Evolutionary conservation across 2,797 vertebrate genomes (phyloP).

Genomic region (Carduelis carduelis): DNA sequence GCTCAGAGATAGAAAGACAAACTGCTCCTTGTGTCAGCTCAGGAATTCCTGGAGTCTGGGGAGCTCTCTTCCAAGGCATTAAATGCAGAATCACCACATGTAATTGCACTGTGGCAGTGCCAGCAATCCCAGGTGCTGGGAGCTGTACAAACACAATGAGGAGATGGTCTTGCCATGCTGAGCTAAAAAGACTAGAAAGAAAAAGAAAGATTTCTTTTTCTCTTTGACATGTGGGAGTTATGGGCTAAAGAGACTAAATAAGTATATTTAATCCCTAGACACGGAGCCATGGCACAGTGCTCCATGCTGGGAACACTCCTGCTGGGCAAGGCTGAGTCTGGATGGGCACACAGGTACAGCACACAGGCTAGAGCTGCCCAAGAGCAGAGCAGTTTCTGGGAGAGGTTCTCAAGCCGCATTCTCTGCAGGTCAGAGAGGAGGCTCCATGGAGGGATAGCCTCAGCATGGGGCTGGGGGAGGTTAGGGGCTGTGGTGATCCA

Average conservation of each 20-base stretch:
- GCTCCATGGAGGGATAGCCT: neutral
- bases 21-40: neutral
- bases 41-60: neutral
- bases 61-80: neutral
- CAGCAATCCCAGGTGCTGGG: neutral
- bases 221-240: neutral
- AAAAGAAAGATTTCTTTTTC: neutral
- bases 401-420: neutral
- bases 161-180: rapidly evolving
- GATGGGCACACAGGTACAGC: rapidly evolving
- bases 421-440: neutral
- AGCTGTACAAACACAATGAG: neutral
- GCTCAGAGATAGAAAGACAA: neutral
- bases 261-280: neutral
- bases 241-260: neutral
- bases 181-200: neutral
- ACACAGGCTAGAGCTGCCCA: neutral
- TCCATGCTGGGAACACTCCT: neutral
- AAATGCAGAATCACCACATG: neutral
- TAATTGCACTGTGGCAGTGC: neutral
- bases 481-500: neutral
- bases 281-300: neutral
- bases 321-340: neutral
- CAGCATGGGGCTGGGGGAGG: neutral
- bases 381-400: neutral